Conservation (phyloP, 2,797 vertebrate species). For the Limosa lapponica region DNA sequence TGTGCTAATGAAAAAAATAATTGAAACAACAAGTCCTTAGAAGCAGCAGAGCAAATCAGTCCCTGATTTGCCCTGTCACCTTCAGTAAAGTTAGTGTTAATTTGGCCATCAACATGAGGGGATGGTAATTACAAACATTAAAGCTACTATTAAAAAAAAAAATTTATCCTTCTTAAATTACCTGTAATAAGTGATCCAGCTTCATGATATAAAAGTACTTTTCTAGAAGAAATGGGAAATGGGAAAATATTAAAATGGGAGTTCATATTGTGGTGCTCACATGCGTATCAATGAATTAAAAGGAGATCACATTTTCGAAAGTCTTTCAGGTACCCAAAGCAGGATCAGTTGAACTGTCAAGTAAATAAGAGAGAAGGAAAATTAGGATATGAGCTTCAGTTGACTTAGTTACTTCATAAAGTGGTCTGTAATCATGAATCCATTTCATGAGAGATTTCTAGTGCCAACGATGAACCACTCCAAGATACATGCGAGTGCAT, state of each 20-base stretch:
- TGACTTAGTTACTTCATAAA: background rate
- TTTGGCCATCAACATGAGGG: background rate
- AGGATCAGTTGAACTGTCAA: background rate
- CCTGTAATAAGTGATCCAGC: background rate
- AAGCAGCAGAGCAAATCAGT: background rate
- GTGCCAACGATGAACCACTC: background rate
- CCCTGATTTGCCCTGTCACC: background rate
- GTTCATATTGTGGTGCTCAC: background rate
- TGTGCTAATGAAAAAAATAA: background rate
- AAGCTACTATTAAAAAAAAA: background rate
- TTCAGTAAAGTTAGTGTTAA: background rate
- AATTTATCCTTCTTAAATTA: background rate
- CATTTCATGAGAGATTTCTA: background rate
- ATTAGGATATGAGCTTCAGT: background rate
- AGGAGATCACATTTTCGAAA: background rate
- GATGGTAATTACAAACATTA: background rate
- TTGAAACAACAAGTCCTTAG: background rate
- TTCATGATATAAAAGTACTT: background rate
- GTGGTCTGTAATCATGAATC: background rate
- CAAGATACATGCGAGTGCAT: background rate
- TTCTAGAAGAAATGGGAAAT: background rate
- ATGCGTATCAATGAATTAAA: rapidly evolving
- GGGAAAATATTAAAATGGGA: background rate
- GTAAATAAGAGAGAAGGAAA: background rate
- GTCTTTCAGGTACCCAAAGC: background rate